Evolutionary conservation across 2,113 vertebrate species (phyloP).

Genomic region (Perccottus glenii): DNA sequence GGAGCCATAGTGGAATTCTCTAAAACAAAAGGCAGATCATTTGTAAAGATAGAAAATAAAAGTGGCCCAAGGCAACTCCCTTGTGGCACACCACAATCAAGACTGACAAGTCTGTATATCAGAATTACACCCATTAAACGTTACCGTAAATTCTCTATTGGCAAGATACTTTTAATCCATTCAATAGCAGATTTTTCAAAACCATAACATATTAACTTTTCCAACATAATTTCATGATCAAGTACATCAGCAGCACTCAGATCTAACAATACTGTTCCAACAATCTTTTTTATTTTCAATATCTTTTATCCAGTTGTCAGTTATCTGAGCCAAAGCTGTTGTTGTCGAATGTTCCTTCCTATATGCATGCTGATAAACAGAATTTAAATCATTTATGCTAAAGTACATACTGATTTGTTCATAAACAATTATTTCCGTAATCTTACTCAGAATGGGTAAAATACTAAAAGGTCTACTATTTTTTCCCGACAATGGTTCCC

Average conservation of each 20-base stretch:
- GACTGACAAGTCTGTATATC: too few relatives aligned
- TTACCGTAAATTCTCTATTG: neutral
- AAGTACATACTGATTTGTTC: too few relatives aligned
- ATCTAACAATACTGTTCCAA: neutral
- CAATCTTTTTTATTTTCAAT: neutral
- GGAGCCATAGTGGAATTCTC: neutral
- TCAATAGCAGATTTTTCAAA: neutral
- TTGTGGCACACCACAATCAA: too few relatives aligned
- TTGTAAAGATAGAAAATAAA: neutral
- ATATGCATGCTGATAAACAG: neutral
- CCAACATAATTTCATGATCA: neutral
- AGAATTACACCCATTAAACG: too few relatives aligned
- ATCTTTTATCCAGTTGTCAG: neutral
- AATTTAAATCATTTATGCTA: too few relatives aligned
- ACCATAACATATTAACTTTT: neutral
- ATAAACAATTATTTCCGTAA: neutral
- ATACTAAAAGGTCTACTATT: neutral
- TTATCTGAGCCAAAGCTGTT: neutral
- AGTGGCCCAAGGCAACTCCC: too few relatives aligned
- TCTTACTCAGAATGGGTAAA: neutral
- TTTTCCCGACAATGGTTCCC: neutral
- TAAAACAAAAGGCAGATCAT: neutral
- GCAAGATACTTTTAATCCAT: neutral
- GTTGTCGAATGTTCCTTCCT: neutral
- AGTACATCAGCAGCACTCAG: neutral